phyloP scores from a whole-genome alignment of 2,888 invertebrate genomes.

The Tenodera sinensis region DNA sequence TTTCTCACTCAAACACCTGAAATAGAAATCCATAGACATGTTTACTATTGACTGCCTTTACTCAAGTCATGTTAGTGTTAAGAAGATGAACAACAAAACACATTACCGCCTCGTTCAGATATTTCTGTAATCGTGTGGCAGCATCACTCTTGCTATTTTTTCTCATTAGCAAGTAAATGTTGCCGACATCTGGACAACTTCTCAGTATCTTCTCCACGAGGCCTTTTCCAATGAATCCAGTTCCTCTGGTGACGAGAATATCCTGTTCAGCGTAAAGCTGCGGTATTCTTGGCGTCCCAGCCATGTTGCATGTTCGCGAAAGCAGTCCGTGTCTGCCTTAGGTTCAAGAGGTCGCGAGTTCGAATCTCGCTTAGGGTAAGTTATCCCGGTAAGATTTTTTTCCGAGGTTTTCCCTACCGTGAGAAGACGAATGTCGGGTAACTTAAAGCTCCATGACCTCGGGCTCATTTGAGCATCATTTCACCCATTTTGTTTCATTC shows the following conservation, averaged over 20 bases:
- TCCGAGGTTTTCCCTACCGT: too few relatives aligned
- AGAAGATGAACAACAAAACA: neutral
- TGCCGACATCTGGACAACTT: neutral
- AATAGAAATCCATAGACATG: neutral
- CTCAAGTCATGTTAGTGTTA: neutral
- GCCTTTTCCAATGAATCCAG: neutral
- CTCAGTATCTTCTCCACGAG: neutral
- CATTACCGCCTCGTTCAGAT: neutral
- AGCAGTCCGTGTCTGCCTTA: too few relatives aligned
- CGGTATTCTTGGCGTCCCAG: neutral
- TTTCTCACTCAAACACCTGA: neutral
- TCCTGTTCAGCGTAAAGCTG: neutral
- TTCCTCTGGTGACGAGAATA: neutral
- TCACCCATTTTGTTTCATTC: too few relatives aligned
- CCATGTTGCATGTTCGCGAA: neutral
- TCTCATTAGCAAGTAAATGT: neutral
- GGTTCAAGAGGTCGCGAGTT: too few relatives aligned
- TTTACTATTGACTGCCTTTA: too few relatives aligned
- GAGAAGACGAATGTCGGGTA: too few relatives aligned
- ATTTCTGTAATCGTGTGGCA: neutral
- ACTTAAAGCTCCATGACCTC: too few relatives aligned
- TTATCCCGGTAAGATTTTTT: too few relatives aligned
- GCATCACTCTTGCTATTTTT: neutral
- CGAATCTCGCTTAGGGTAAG: too few relatives aligned
- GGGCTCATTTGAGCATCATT: too few relatives aligned